Conservation (phyloP, 2,888 invertebrate species). For the Ptilodon capucinus region DNA sequence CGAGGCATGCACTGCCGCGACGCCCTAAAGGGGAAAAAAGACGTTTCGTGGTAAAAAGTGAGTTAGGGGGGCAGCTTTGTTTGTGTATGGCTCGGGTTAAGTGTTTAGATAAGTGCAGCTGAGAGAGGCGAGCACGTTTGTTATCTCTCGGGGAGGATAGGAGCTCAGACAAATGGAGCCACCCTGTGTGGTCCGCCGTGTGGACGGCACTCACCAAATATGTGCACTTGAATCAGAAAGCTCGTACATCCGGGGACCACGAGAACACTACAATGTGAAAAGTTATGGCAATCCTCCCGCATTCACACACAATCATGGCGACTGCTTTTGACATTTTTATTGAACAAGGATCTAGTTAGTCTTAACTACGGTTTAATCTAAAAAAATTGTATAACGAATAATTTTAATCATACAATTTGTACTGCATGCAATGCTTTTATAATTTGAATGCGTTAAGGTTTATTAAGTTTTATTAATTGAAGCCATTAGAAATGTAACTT, state of each 20-base stretch:
- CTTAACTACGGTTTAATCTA: neutral
- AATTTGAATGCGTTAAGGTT: neutral
- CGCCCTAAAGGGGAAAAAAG: conserved; percentile 75
- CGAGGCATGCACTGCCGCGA: conserved; percentile 66
- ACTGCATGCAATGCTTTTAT: neutral
- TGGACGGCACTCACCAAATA: conserved; percentile 67
- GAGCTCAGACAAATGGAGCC: conserved; percentile 74
- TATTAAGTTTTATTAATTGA: neutral
- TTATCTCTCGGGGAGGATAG: conserved; percentile 73
- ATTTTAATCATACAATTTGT: neutral
- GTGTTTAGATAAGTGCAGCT: conserved; percentile 81
- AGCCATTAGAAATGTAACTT: neutral
- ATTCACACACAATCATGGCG: neutral
- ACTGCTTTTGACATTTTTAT: conserved; percentile 15
- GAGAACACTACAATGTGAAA: conserved; percentile 28
- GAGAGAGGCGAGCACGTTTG: conserved; percentile 74
- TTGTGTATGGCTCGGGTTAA: conserved; percentile 77
- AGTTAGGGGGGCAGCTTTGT: conserved; percentile 75
- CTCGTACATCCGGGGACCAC: conserved; percentile 33
- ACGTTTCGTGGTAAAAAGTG: conserved; percentile 76
- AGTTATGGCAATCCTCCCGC: conserved; percentile 21
- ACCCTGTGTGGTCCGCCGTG: conserved; percentile 78
- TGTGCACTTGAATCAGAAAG: conserved; percentile 55
- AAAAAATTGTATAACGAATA: neutral
- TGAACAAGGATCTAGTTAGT: neutral